Base-by-base conservation (phyloP, 2,113 vertebrate genomes). In the Saguinus midas region DNA sequence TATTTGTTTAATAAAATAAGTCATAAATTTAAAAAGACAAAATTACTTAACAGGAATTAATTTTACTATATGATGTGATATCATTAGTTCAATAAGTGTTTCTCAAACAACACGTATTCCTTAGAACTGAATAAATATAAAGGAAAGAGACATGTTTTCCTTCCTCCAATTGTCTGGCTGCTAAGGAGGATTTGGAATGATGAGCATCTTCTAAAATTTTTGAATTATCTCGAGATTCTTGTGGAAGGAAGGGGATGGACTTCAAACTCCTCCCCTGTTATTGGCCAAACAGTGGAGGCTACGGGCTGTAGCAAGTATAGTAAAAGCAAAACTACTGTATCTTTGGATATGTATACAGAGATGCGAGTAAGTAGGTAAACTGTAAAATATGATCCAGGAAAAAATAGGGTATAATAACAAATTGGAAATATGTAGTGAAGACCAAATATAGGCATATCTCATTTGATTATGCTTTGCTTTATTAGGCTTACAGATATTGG, bases 101-200 rank as follows among this genome's bases (percentile, higher is more conserved):
- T 85, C 68, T 64, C 25, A 84, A 84, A 50, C 17, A 57, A 4
- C 9, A 64, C 13, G 1, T 40, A n/a, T 92, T 91, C n/a, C 64
- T 82, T 93, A 61, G 48, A 32, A 57, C 37, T 57, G 50, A 89
- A 35, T 20, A 76, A 81, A 76, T 75, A 91, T 52, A 18, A 70
- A 57, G 8, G 92, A 72, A 40, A 68, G 4, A 40, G 9, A 35
- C 20, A 14, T 27, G 35, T n/a, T 57, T 35, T 66, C 20, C 16
- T 66, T 79, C 45, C 3, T 94, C 27, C 17, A 50, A 7, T 4
- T 66, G 23, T 55, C 37, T 90, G 27, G 35, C 52, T 95, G 4
- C 75, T 96, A 79, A 52, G 45, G 43, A 90, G 5, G 12, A 43
- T 61, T 90, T 70, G 35, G 20, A 91, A 95, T 80, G n/a, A 96